A percentile compares a stretch with the other conserved stretches of the same genome.
Evolutionary conservation across 2,113 vertebrate species (phyloP).

Genomic region (Pangasianodon gigas): DNA sequence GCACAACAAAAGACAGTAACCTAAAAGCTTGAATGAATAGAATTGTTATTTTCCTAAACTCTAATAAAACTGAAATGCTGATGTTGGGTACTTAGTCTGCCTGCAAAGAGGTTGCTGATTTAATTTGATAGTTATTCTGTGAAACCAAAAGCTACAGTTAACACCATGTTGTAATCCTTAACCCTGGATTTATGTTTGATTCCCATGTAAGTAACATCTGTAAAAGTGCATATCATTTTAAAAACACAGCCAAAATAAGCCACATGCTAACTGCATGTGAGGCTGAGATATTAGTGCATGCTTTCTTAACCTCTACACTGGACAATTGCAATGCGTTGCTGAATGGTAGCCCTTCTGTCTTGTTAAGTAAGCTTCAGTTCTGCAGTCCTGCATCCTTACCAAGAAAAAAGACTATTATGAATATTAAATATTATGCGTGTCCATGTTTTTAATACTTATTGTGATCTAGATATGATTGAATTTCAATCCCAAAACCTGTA

Average conservation of each 20-base stretch:
- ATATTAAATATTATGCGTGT: neutral
- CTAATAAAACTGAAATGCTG: neutral
- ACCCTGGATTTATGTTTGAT: neutral
- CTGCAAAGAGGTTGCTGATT: neutral
- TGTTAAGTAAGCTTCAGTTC: neutral
- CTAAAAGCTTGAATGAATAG: neutral
- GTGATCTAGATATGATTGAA: neutral
- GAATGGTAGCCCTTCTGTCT: neutral
- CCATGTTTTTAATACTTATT: neutral
- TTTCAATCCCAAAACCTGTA: neutral
- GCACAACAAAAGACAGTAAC: neutral
- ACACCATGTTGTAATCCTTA: neutral
- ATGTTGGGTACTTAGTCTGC: neutral
- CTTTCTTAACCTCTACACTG: neutral
- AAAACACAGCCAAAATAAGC: neutral
- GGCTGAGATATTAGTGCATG: neutral
- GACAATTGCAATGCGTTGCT: neutral
- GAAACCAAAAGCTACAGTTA: neutral
- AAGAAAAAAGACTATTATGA: neutral
- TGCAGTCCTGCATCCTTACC: neutral
- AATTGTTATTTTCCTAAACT: neutral
- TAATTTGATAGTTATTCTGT: neutral
- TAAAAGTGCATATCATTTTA: neutral
- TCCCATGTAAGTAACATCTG: neutral
- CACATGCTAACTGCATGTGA: neutral